These are phyloP conservation scores for roundworm (Caenorhabditis elegans) DNA, from an alignment of 1,140 invertebrate species.

Conservation along the genomic window WBcel235 BX284606.5:9406001-9406500, in stretches of 20 bases:
- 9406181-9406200: neutral
- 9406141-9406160: conserved; percentile 16
- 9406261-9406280: neutral
- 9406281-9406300: neutral
- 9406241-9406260: neutral
- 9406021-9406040: conserved; percentile 87
- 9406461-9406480: too few species aligned
- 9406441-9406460: too few species aligned
- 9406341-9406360: conserved; percentile 88
- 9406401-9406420: conserved; percentile 73
- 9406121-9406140: conserved; percentile 5
- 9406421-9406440: neutral
- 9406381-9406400: conserved; percentile 94
- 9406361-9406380: conserved; percentile 89
- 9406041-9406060: conserved; percentile 86
- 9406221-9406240: conserved; percentile 34
- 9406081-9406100: neutral
- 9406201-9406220: conserved; percentile 19
- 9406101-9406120: conserved; percentile 12
- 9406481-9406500: conserved; percentile 82
- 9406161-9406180: neutral
- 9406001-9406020: conserved; percentile 76
- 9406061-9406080: neutral
- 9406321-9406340: conserved; percentile 45
- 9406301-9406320: neutral